A percentile compares a stretch with the other conserved stretches of the same genome.
Conservation (phyloP, 2,797 vertebrate species). For the Leuciscus waleckii region DNA sequence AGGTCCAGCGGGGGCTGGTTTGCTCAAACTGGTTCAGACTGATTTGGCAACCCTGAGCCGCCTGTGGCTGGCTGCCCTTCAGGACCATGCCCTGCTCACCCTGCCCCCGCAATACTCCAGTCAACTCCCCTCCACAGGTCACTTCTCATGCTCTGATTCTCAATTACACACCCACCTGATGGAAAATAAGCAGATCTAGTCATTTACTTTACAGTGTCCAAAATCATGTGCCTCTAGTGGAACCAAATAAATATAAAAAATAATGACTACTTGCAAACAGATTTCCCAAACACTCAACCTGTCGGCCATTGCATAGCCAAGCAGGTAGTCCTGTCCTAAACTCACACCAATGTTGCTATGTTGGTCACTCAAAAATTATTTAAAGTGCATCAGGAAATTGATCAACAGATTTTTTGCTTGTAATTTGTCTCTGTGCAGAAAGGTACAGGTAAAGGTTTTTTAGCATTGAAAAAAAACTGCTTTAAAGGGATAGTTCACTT, state of each 20-base stretch:
- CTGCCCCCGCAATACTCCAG: conserved; percentile 82
- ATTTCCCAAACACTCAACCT: not conserved
- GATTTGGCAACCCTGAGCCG: conserved; percentile 86
- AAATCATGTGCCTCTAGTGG: not conserved
- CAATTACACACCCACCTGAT: not conserved
- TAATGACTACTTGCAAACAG: not conserved
- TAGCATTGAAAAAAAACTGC: not conserved
- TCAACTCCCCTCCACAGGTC: conserved; percentile 86
- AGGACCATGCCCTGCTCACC: conserved; percentile 88
- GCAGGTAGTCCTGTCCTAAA: not conserved
- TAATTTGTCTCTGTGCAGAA: not conserved
- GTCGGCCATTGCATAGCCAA: not conserved
- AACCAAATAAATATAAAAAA: not conserved
- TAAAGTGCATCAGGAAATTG: not conserved
- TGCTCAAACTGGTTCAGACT: conserved; percentile 85
- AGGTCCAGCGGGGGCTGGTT: conserved; percentile 65
- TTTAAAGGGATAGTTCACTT: too few species aligned
- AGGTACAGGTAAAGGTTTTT: not conserved
- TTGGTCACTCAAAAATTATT: not conserved
- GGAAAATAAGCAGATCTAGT: not conserved
- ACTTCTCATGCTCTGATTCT: conserved; percentile 37
- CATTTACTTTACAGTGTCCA: not conserved
- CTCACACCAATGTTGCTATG: not conserved
- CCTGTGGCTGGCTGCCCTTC: conserved; percentile 91
- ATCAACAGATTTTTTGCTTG: not conserved